Base-by-base conservation (phyloP, 2,888 invertebrate species). In the Erynnis tages region DNA sequence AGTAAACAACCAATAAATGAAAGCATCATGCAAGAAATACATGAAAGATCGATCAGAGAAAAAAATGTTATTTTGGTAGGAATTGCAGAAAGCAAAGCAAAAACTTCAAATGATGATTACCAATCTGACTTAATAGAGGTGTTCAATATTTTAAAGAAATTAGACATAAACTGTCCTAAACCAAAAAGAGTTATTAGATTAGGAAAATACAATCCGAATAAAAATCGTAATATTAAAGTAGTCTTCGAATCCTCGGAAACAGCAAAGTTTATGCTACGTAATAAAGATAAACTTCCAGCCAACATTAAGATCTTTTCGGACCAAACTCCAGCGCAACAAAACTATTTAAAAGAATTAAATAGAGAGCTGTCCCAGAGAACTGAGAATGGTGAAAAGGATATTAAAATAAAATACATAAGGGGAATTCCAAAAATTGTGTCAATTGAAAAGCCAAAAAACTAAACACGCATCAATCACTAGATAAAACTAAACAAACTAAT, bases 41-140 rank as follows among this genome's bases (percentile, higher is more conserved):
- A 37, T n/a, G 46, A 46, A n/a, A 23, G 46, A 14, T 7, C 7
- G 10, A 23, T 25, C 6, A 47, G 47, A 13, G 14, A 16, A 34
- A 47, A 6, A 6, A 47, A 47, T 37, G 13, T 47, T 10, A 27
- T 47, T 5, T 7, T 47, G 6, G 27, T 35, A 0, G 46, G 46
- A 6, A n/a, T 46, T 7, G 7, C 30, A 6, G 32, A 49, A 41
- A 4, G n/a, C 8, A 32, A 7, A n/a, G n/a, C n/a, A 32, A 16
- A 4, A 10, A 19, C 17, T 16, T 2, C 4, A 8, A 16, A 23
- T 6, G 30, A 23, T 13, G 5, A 32, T n/a, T n/a, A 34, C 8
- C 0, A 0, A 1, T 32, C 11, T 14, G 34, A 34, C 10, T 2
- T n/a, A 2, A 16, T 2, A 6, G n/a, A 29, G 6, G 45, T 35